Percentiles rank a stretch among this genome's conserved stretches.
phyloP scores from a whole-genome alignment of 2,113 vertebrate genomes.

The Apteryx mantelli region DNA sequence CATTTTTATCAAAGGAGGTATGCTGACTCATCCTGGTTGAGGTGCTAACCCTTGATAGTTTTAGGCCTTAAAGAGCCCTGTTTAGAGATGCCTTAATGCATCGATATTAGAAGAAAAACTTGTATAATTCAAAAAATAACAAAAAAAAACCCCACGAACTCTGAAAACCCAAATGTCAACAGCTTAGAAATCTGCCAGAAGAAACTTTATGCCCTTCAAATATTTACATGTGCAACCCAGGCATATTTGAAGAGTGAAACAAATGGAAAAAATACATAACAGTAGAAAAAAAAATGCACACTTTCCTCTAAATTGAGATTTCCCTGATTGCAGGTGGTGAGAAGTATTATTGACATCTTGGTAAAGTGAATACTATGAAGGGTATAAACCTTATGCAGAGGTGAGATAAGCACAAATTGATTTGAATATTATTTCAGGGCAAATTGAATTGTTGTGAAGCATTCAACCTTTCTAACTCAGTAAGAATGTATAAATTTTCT shows the following conservation, averaged over 20 bases:
- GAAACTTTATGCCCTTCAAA: slow-evolving; percentile 50
- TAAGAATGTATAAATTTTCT: slow-evolving; percentile 70
- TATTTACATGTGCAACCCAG: slow-evolving; percentile 55
- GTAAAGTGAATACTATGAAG: slow-evolving; percentile 53
- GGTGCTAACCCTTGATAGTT: background rate
- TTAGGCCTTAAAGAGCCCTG: slow-evolving; percentile 34
- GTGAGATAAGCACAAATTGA: slow-evolving; percentile 72
- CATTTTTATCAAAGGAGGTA: background rate
- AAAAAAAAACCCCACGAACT: background rate
- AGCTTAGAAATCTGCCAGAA: slow-evolving; percentile 13
- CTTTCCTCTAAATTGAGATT: slow-evolving; percentile 6
- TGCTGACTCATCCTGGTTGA: background rate
- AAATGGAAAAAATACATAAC: background rate
- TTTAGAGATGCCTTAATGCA: slow-evolving; percentile 26
- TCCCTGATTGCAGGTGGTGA: background rate
- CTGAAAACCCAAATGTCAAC: background rate
- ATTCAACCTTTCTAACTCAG: slow-evolving; percentile 67
- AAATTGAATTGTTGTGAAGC: slow-evolving; percentile 51
- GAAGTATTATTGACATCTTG: slow-evolving; percentile 17
- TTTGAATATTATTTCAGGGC: slow-evolving; percentile 66
- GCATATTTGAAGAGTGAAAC: slow-evolving; percentile 57
- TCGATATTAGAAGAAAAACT: slow-evolving; percentile 35
- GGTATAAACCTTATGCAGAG: slow-evolving; percentile 50
- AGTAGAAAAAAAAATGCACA: background rate
- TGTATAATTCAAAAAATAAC: background rate